Evolutionary conservation across 2,888 invertebrate genomes (phyloP).

Genomic region (Amblyjoppa fuscipennis): DNA sequence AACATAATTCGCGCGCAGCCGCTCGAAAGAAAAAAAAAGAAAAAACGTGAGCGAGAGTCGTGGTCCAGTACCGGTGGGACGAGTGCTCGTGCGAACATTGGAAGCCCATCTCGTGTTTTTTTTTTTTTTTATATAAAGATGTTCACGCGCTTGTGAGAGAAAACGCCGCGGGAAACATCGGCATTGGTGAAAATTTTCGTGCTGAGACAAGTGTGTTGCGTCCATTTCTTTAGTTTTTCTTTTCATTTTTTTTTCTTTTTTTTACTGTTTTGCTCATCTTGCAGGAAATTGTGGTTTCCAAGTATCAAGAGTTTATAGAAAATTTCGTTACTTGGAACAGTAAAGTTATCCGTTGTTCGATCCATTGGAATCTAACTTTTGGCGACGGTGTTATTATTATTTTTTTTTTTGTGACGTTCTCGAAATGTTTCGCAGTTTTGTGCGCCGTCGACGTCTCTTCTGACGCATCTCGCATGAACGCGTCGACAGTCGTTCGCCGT

Average conservation of each 20-base stretch:
- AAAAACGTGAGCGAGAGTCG: not conserved
- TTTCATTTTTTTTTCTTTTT: not conserved
- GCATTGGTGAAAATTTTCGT: not conserved
- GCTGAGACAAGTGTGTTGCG: not conserved
- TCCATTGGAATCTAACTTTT: slow-evolving; percentile 2
- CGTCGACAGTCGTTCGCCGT: slow-evolving; percentile 28
- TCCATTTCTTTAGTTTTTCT: not conserved
- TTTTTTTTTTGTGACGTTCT: not conserved
- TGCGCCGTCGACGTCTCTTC: slow-evolving; percentile 48
- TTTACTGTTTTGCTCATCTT: not conserved
- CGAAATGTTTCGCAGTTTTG: slow-evolving; percentile 57
- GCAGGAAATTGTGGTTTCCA: not conserved
- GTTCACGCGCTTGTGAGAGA: not conserved
- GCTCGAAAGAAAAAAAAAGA: not conserved
- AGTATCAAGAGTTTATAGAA: not conserved
- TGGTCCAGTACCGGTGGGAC: not conserved
- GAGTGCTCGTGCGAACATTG: not conserved
- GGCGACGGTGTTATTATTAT: not conserved
- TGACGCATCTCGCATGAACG: slow-evolving; percentile 35
- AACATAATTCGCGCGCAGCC: not conserved
- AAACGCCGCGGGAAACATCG: not conserved
- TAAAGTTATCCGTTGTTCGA: not conserved
- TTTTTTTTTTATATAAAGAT: not conserved
- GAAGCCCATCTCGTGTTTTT: not conserved
- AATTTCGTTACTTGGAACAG: too few relatives aligned